Base-by-base conservation (phyloP, 2,888 invertebrate genomes). In the Strigamia transsilvanica region DNA sequence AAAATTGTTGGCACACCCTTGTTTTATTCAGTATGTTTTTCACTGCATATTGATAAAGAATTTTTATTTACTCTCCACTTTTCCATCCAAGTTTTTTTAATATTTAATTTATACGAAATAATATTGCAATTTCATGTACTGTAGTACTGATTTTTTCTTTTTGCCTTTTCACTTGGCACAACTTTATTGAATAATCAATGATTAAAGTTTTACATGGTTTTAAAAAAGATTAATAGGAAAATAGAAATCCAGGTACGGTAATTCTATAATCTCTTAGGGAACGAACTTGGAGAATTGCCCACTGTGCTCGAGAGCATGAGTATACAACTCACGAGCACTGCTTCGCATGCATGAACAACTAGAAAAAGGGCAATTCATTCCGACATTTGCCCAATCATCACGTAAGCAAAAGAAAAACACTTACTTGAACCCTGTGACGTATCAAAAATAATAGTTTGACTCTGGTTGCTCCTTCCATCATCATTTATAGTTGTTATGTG, bases 401-500 rank as follows among this genome's bases (percentile, higher is more conserved):
- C 18, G 2, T n/a, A 21, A 56, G 9, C 1, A n/a, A 56, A 27
- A 73, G 7, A 66, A 66, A 66, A 66, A 13, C 27, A 73, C 73
- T 27, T n/a, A 73, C 73, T 27, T 10, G 73, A 73, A 27, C 73
- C 73, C 32, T 73, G 73, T 73, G 79, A 42, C 23, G 81, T 81
- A 41, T 81, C 81, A 41, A 81, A 81, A 61, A 66, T 34, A 34
- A 81, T 38, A 18, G 81, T 81, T 34, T 81, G 81, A 21, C 61
- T 81, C 42, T 41, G 61, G 42, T 81, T 81, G n/a, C 61, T 66
- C 27, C 46, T 80, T 10, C 85, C 85, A 21, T 84, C 66, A 23
- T 83, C 83, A 80, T 85, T 85, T 42, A 81, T 82, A 3, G 85
- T 84, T 18, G 83, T 82, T 38, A 85, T 83, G 27, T 84, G 82